Conservation (phyloP, 1,140 invertebrate genomes). For the Hypothenemus hampei region DNA sequence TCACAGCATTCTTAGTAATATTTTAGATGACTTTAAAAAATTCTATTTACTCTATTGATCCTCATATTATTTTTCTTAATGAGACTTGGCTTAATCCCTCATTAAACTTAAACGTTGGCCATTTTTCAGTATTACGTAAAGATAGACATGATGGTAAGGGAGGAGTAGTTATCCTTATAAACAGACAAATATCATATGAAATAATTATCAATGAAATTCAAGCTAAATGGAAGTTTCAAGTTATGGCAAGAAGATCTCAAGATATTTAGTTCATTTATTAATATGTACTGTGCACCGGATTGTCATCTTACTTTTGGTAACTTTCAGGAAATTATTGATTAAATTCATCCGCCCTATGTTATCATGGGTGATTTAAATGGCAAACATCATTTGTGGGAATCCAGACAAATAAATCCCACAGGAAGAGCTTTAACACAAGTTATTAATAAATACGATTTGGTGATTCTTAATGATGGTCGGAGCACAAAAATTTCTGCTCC, state of each 20-base stretch:
- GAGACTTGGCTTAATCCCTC: neutral
- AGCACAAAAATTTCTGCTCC: neutral
- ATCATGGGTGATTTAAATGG: conserved; percentile 3
- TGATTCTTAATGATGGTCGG: neutral
- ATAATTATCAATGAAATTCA: too few species aligned
- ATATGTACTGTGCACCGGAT: neutral
- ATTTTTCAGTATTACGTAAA: neutral
- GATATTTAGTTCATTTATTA: neutral
- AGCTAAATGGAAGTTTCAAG: too few species aligned
- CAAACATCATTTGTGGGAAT: neutral
- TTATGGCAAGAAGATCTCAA: neutral
- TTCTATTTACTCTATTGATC: neutral
- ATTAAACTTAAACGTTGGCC: neutral
- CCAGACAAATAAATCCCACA: neutral
- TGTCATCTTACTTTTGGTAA: neutral
- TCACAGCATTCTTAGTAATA: too few species aligned
- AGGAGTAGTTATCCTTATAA: neutral
- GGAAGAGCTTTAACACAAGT: neutral
- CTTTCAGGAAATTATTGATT: neutral
- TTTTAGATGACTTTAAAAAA: too few species aligned
- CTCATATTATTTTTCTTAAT: neutral
- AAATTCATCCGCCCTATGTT: neutral
- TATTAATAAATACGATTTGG: neutral
- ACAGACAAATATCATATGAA: neutral
- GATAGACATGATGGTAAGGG: neutral